phyloP scores from a whole-genome alignment of 2,888 invertebrate species.

The Monopis laevigella region DNA sequence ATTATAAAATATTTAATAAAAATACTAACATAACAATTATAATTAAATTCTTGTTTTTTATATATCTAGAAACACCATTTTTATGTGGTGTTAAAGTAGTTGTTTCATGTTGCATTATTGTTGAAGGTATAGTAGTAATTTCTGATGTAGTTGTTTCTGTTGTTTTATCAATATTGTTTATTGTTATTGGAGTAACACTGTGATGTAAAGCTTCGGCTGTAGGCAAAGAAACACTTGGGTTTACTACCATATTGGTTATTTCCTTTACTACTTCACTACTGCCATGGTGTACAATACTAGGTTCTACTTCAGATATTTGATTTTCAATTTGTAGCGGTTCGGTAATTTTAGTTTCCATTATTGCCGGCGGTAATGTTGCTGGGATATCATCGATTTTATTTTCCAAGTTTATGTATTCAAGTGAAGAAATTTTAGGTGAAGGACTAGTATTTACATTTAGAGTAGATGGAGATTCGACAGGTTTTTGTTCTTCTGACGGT shows the following conservation, averaged over 20 bases:
- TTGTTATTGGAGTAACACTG: slow-evolving; percentile 27
- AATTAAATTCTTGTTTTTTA: no score
- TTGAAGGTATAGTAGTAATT: slow-evolving; percentile 11
- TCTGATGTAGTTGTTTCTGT: slow-evolving; percentile 25
- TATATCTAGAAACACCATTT: no score
- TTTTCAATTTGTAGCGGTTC: slow-evolving; percentile 3
- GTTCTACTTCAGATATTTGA: slow-evolving; percentile 2
- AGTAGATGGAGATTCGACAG: not conserved
- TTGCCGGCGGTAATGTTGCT: not conserved
- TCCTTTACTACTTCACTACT: not conserved
- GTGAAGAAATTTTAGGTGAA: no score
- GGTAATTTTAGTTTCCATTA: slow-evolving; percentile 1
- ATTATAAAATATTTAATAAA: no score
- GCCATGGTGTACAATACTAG: no score
- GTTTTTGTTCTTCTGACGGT: not conserved
- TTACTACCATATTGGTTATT: slow-evolving; percentile 11
- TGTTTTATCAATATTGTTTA: slow-evolving; percentile 23
- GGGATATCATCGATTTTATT: not conserved
- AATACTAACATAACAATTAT: no score
- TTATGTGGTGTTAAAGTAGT: no score
- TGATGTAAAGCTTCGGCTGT: slow-evolving; percentile 44
- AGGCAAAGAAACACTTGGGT: slow-evolving; percentile 30
- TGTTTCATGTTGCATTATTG: no score
- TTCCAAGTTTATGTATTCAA: no score
- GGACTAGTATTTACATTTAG: not conserved